These are phyloP conservation scores for Tetanocera ferruginea DNA, from an alignment of 2,888 invertebrate genomes.

Conservation along the genomic window DNA sequence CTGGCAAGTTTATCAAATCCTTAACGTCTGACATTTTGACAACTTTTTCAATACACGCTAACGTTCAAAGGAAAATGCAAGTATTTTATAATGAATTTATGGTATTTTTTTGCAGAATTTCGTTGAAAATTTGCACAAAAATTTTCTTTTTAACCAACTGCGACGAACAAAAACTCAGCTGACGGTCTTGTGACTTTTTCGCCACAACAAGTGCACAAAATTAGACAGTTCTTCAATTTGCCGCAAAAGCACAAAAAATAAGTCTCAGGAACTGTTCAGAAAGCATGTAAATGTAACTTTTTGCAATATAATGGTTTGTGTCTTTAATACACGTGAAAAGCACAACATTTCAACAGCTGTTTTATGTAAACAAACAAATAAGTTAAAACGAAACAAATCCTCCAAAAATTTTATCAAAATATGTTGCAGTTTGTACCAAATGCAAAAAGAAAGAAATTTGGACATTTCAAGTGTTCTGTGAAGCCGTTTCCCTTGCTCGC, in stretches of 20 bases:
- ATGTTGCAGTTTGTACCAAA: slow-evolving; percentile 52
- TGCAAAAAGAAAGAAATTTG: slow-evolving; percentile 52
- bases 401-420: not conserved
- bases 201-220: slow-evolving; percentile 42
- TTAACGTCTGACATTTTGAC: slow-evolving; percentile 72
- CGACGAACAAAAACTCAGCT: slow-evolving; percentile 66
- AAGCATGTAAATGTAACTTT: not conserved
- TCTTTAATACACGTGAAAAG: not conserved
- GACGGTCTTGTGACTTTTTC: slow-evolving; percentile 70
- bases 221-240: slow-evolving; percentile 6
- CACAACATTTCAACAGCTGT: not conserved
- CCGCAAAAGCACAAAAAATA: not conserved
- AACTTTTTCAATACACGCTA: slow-evolving; percentile 2
- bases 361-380: not conserved
- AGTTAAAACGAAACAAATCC: not conserved
- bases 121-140: slow-evolving; percentile 53
- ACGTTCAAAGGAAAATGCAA: not conserved
- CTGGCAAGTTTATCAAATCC: slow-evolving; percentile 81
- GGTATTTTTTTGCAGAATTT: slow-evolving; percentile 41
- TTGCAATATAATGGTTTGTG: not conserved
- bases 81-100: not conserved
- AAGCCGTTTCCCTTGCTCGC: slow-evolving; percentile 45
- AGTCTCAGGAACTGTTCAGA: slow-evolving; percentile 14
- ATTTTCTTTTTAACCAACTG: slow-evolving; percentile 53
- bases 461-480: slow-evolving; percentile 27